Percentiles rank a stretch among this genome's conserved stretches.
Conservation (phyloP, 2,797 vertebrate genomes). For the Parambassis ranga region DNA sequence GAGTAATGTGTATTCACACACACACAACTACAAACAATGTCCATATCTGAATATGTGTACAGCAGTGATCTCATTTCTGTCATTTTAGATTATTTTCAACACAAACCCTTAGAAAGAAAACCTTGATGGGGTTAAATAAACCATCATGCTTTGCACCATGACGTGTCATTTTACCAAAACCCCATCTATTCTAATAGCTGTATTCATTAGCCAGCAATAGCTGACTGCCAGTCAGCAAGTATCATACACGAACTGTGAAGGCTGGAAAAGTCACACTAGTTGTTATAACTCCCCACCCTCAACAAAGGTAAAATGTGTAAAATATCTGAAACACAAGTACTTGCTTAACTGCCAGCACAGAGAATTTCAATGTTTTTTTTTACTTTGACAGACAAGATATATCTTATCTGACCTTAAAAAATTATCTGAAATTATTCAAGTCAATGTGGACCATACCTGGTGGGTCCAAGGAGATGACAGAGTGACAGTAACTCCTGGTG, state of each 20-base stretch:
- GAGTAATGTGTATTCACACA: not conserved
- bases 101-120: constrained; percentile 27
- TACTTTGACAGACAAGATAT: not conserved
- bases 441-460: constrained; percentile 49
- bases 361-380: not conserved
- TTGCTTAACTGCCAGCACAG: not conserved
- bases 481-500: constrained; percentile 24
- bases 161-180: not conserved
- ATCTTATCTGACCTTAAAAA: not conserved
- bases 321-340: not conserved
- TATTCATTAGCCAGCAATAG: not conserved
- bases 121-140: fast-evolving
- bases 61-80: constrained; percentile 37
- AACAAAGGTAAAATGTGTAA: not conserved
- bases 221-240: not conserved
- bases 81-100: constrained; percentile 49
- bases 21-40: not conserved
- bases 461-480: constrained; percentile 22
- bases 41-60: not conserved
- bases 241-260: not conserved
- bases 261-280: not conserved
- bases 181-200: not conserved
- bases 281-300: not conserved
- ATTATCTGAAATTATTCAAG: not conserved
- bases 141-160: not conserved